Evolutionary conservation across 2,888 invertebrate genomes (phyloP).

Genomic region (Agrotis clavis): DNA sequence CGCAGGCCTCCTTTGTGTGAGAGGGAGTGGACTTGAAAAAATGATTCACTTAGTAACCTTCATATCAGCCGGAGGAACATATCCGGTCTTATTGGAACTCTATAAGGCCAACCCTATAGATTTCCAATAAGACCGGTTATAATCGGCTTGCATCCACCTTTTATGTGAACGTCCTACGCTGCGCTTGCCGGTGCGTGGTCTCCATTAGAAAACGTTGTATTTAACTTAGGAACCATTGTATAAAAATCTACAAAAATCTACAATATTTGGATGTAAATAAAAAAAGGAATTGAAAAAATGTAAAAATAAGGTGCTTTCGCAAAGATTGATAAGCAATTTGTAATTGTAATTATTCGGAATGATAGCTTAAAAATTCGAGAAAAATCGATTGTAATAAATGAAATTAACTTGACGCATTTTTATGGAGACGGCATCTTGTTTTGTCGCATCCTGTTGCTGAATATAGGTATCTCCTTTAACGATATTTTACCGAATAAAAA

Average conservation of each 20-base stretch:
- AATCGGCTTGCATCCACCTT: too few species aligned
- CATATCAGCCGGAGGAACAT: too few species aligned
- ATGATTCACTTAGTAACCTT: too few species aligned
- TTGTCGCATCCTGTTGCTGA: background rate
- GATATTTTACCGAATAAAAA: background rate
- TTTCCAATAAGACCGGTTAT: too few species aligned
- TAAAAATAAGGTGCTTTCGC: conserved; percentile 44
- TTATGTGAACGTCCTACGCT: too few species aligned
- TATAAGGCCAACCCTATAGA: too few species aligned
- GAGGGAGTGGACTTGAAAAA: too few species aligned
- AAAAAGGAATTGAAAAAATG: conserved; percentile 50
- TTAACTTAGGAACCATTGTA: background rate
- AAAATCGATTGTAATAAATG: background rate
- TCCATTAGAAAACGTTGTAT: too few species aligned
- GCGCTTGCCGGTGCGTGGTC: too few species aligned
- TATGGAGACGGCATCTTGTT: background rate
- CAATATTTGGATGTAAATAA: conserved; percentile 26
- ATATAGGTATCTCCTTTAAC: background rate
- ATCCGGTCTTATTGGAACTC: too few species aligned
- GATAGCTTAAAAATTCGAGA: background rate
- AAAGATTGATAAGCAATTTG: conserved; percentile 43
- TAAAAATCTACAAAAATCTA: background rate
- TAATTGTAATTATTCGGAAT: conserved; percentile 20
- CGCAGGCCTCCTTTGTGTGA: too few species aligned
- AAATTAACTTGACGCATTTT: conserved; percentile 7